Evolutionary conservation across 2,888 invertebrate genomes (phyloP).

Genomic region (Myopa tessellatipennis): DNA sequence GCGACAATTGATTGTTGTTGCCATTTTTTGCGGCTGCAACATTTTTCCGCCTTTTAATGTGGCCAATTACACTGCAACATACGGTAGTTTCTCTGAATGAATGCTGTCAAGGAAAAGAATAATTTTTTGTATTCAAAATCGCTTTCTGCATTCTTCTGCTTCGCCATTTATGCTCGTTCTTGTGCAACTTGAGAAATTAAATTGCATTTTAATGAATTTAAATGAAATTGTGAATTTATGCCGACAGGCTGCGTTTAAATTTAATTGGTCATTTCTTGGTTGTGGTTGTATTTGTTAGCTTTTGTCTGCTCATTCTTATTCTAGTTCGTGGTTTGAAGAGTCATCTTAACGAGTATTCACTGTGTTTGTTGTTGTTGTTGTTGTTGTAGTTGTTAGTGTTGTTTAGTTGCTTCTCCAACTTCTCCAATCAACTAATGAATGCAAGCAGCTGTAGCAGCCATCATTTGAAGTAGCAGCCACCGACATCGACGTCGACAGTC

Average conservation of each 20-base stretch:
- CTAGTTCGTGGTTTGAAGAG: slow-evolving; percentile 13
- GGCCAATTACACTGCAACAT: slow-evolving; percentile 4
- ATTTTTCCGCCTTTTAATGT: neutral
- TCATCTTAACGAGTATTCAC: neutral
- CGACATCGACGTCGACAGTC: neutral
- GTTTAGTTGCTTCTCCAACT: neutral
- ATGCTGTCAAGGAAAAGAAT: neutral
- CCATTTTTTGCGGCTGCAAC: neutral
- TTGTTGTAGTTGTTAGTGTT: neutral
- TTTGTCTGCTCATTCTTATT: neutral
- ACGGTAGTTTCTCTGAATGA: neutral
- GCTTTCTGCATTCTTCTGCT: too few relatives aligned
- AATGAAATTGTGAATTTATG: slow-evolving; percentile 37
- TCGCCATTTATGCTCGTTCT: neutral
- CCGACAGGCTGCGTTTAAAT: slow-evolving; percentile 18
- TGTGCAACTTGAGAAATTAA: neutral
- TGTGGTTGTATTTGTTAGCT: neutral
- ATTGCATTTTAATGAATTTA: slow-evolving; percentile 37
- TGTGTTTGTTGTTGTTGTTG: neutral
- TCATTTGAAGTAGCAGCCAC: neutral
- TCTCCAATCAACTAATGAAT: slow-evolving; percentile 26
- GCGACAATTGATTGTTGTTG: neutral
- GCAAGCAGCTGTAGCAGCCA: slow-evolving; percentile 12
- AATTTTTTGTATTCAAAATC: neutral
- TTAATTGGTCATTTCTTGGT: slow-evolving; percentile 28